Percentiles rank a stretch among this genome's conserved stretches.
phyloP scores from a whole-genome alignment of 1,140 invertebrate species.

The Drosophila equinoxialis region DNA sequence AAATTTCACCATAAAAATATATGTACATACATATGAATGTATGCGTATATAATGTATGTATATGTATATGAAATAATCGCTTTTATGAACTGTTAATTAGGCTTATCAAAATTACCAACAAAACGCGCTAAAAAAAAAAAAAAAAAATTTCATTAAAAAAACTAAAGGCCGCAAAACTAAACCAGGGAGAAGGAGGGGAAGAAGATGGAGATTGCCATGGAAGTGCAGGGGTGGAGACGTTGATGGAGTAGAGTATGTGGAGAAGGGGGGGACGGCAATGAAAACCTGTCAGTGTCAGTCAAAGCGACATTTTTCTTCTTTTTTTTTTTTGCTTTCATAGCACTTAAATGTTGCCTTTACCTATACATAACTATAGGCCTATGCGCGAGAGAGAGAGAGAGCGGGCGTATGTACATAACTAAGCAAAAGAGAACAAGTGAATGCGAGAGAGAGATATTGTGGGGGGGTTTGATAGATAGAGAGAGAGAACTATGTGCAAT shows the following conservation, averaged over 20 bases:
- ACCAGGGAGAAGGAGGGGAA: not conserved
- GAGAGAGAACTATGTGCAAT: slow-evolving; percentile 51
- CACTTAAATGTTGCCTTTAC: slow-evolving; percentile 40
- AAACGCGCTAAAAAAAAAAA: slow-evolving; percentile 33
- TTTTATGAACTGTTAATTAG: slow-evolving; percentile 54
- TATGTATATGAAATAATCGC: slow-evolving; percentile 27
- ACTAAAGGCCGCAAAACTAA: slow-evolving; percentile 11
- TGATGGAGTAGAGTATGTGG: not conserved
- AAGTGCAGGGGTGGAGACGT: slow-evolving; percentile 9
- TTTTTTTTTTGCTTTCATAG: slow-evolving; percentile 17
- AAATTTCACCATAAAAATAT: slow-evolving; percentile 22
- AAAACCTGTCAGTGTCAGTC: slow-evolving; percentile 53
- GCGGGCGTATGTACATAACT: not conserved
- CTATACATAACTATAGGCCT: slow-evolving; percentile 14
- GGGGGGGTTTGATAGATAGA: slow-evolving; percentile 27
- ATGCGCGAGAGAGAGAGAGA: slow-evolving; percentile 10
- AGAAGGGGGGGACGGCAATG: slow-evolving; percentile 6
- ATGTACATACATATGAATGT: not conserved
- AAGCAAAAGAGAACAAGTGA: not conserved
- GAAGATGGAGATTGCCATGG: not conserved
- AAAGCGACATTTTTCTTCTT: slow-evolving; percentile 24
- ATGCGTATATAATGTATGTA: not conserved
- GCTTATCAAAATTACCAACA: slow-evolving; percentile 43
- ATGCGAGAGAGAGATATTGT: slow-evolving; percentile 32
- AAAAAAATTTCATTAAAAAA: slow-evolving; percentile 28